phyloP scores from a whole-genome alignment of 1,140 invertebrate species.

The Microplitis demolitor region DNA sequence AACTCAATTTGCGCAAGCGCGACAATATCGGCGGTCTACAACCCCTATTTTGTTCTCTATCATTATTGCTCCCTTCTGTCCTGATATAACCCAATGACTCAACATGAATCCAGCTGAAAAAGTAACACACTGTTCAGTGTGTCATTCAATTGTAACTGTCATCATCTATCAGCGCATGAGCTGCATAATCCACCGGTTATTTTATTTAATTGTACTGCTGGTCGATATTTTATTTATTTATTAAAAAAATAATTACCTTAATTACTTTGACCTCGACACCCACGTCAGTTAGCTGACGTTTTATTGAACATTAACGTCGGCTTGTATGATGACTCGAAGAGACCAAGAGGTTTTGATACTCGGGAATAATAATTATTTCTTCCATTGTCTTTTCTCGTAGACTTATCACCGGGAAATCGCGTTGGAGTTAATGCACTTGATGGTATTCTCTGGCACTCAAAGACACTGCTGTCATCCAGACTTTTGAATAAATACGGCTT shows the following conservation, averaged over 20 bases:
- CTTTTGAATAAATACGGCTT: conserved; percentile 56
- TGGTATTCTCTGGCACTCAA: conserved; percentile 47
- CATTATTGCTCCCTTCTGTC: no score
- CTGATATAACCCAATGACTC: no score
- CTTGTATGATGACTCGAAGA: no score
- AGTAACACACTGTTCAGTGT: neutral
- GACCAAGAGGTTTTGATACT: no score
- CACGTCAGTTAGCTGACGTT: no score
- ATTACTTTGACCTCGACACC: no score
- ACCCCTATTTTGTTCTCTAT: neutral
- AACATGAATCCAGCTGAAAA: no score
- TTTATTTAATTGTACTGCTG: neutral
- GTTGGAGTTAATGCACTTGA: conserved; percentile 11
- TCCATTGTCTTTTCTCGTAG: neutral
- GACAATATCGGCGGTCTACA: conserved; percentile 50
- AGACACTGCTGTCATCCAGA: conserved; percentile 38
- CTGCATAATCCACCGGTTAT: neutral
- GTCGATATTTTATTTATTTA: neutral
- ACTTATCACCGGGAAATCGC: neutral
- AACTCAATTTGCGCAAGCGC: conserved; percentile 42
- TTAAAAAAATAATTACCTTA: no score
- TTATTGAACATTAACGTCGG: no score
- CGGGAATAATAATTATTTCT: no score
- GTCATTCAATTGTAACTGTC: neutral
- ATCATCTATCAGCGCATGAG: conserved; percentile 11